Evolutionary conservation across 2,113 vertebrate species (phyloP), one percentile per base, ranked within the genome.

Genomic region (Bagarius yarrelli): DNA sequence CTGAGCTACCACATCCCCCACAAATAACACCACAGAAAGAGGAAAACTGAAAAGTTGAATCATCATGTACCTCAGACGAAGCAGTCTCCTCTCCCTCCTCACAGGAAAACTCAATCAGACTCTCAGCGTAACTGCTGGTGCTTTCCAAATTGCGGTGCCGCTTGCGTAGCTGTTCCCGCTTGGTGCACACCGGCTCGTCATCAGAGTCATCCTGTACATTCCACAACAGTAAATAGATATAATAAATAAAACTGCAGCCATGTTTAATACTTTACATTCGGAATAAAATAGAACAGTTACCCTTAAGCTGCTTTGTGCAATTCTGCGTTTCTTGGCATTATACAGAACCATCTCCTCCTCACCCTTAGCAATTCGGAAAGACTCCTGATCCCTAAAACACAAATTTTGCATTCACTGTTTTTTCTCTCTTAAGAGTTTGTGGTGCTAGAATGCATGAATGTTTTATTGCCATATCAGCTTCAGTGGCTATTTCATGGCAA

Each of bases 261-360:
- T 5, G 2, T 23, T 13, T 14, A 67, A 64, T 21, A 19, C 6
- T 34, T 64, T 19, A 34, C 4, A 64, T 6, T 34, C 18, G 2
- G 18, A 30, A 16, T 30, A 4, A 30, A 61, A 30, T 30, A 16
- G 15, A 25, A 13, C 9, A 25, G 13, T 36, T 87, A 94, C 93
- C 82, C 90, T 89, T 82, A 90, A 92, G 80, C 87, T 90, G 80
- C 85, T 86, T 52, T 96, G 93, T 0, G 92, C 86, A 25, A 93
- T 88, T 67, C 93, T 93, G 55, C 89, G 94, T 87, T 91, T 98
- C 88, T 94, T 97, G 82, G 92, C 88, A 61, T 88, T 91, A 89
- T 96, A 98, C 53, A 95, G 88, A 18, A 88, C 78, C 74, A 94
- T 91, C 90, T 99, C 98, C 52, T 98, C 95, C 56, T 97, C 95